Base-by-base conservation (phyloP, 2,113 vertebrate genomes). In the Notarius quadriscutis region DNA sequence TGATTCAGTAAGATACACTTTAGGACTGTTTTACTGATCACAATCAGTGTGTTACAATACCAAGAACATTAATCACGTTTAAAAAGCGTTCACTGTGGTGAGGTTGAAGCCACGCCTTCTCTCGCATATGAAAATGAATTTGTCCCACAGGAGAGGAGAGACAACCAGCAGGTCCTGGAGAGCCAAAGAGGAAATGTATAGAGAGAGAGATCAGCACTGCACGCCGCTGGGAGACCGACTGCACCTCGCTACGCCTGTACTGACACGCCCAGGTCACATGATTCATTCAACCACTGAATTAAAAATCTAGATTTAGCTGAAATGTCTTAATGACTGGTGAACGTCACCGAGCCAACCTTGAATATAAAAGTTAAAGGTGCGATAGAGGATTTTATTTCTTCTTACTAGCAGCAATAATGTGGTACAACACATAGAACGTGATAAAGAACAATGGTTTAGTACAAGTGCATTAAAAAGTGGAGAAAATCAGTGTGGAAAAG, bases 131-230 rank as follows among this genome's bases (percentile, higher is more conserved):
- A 48, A 48, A n/a, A 18, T 48, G 7, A 60, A 1, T 65, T 57
- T 78, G 27, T 6, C 27, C 30, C 27, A 75, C 80, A 94, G 94
- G 93, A 90, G 86, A 93, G 53, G 81, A 82, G 18, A 84, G 15
- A 65, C 18, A 20, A 22, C 7, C 79, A 0, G 80, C 41, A 0
- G 65, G 81, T 25, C 87, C 80, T 0, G 9, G 57, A 4, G 79
- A 41, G 14, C 20, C 62, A 2, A 88, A 30, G 77, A 92, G 87
- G 78, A 58, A 12, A 25, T 62, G 77, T 51, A 85, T 91, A 63
- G 89, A 93, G 55, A 79, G 84, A 2, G 34, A 75, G 62, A 89
- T 93, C n/a, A 87, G 88, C 87, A 62, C 51, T 0, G 4, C 84
- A 0, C 89, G 88, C 5, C 72, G 77, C 53, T 86, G 91, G 88